A percentile compares a stretch with the other conserved stretches of the same genome.
These are phyloP conservation scores for Mythimna vitellina DNA, from an alignment of 2,888 invertebrate species.

Conservation along the genomic window DNA sequence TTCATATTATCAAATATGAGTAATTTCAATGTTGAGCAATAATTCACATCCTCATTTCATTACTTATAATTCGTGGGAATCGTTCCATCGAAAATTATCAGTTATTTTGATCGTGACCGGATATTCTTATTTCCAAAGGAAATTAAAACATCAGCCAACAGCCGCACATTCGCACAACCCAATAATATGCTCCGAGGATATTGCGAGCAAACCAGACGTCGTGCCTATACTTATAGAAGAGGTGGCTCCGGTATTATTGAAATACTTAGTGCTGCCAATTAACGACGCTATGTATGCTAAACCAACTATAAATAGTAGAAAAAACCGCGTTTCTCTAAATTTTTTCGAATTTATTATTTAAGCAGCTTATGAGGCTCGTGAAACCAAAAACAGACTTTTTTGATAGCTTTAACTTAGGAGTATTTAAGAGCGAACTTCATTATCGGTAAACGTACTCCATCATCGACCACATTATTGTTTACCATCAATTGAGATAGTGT, in stretches of 20 bases:
- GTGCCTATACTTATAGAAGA: constrained; percentile 3
- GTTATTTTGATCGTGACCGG: constrained; percentile 14
- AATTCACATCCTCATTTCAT: background rate
- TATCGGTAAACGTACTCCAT: background rate
- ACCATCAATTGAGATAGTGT: background rate
- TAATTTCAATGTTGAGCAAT: background rate
- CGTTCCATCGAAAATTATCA: constrained; percentile 7
- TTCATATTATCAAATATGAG: too few species aligned
- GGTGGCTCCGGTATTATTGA: background rate
- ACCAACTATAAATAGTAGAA: too few species aligned
- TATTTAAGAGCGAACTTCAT: background rate
- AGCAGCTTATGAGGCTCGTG: too few species aligned
- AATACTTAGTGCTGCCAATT: background rate
- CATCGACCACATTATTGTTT: background rate
- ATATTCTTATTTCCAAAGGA: constrained; percentile 43
- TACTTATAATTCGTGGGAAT: constrained; percentile 23
- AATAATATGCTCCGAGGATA: constrained; percentile 22
- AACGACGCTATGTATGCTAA: too few species aligned
- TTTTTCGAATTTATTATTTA: too few species aligned
- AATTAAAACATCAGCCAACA: constrained; percentile 26
- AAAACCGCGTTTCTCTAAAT: too few species aligned
- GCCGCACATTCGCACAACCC: background rate
- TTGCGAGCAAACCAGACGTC: constrained; percentile 21
- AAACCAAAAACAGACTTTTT: background rate
- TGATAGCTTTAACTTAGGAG: background rate